Percentiles rank a stretch among this genome's conserved stretches.
Evolutionary conservation across 1,140 invertebrate genomes (phyloP).

Genomic region (Panagrolaimus sp.): DNA sequence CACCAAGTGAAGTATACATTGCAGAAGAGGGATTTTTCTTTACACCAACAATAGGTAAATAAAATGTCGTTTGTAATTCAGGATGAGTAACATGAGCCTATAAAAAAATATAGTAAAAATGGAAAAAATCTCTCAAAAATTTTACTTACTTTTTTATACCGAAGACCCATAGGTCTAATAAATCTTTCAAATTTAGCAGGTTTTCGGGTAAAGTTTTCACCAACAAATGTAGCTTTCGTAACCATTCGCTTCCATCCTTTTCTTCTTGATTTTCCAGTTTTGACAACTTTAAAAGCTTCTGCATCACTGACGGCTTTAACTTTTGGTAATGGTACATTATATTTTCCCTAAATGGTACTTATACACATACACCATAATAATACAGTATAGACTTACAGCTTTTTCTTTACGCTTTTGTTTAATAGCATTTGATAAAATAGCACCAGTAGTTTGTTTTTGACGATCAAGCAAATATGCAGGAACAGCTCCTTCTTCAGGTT

Average conservation of each 20-base stretch:
- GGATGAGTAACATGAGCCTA: conserved; percentile 74
- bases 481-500: conserved; percentile 79
- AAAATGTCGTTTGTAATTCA: conserved; percentile 97
- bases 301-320: conserved; percentile 92
- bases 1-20: conserved; percentile 92
- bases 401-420: conserved; percentile 99
- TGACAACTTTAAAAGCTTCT: conserved; percentile 91
- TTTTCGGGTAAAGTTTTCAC: conserved; percentile 95
- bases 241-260: conserved; percentile 99
- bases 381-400: conserved; percentile 64
- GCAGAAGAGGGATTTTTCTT: conserved; percentile 97
- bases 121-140: conserved; percentile 2
- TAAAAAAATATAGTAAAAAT: conserved; percentile 13
- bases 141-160: conserved; percentile 70
- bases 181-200: conserved; percentile 99
- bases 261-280: conserved; percentile 84
- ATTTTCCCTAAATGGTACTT: conserved; percentile 72
- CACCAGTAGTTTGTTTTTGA: conserved; percentile 79
- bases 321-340: conserved; percentile 98
- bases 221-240: conserved; percentile 92
- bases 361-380: not conserved
- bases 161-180: conserved; percentile 91
- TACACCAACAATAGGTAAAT: conserved; percentile 92
- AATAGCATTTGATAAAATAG: conserved; percentile 96
- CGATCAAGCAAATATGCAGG: conserved; percentile 94